Conservation (phyloP, 2,113 vertebrate genomes). For the Oplegnathus fasciatus region DNA sequence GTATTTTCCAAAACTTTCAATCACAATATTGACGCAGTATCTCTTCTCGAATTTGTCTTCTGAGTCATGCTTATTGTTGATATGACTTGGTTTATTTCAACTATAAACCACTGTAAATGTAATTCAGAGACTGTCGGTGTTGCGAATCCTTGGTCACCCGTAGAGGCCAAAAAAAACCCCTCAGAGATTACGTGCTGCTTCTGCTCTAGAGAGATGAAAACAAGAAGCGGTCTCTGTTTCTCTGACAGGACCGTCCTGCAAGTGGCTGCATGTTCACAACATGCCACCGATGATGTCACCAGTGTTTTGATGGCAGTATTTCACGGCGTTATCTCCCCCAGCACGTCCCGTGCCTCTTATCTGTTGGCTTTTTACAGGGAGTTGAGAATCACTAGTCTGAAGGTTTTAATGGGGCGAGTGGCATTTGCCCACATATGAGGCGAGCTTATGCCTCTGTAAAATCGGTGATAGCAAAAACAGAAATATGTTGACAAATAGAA, state of each 20-base stretch:
- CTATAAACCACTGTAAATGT: background rate
- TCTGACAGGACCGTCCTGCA: slow-evolving; percentile 21
- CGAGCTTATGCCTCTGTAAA: slow-evolving; percentile 10
- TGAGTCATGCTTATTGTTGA: background rate
- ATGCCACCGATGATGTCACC: slow-evolving; percentile 57
- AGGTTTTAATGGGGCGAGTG: slow-evolving; percentile 38
- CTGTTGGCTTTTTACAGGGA: slow-evolving; percentile 28
- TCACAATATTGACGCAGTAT: background rate
- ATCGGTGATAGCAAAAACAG: slow-evolving; percentile 20
- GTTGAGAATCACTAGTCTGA: slow-evolving; percentile 40
- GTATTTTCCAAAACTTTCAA: background rate
- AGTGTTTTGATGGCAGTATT: slow-evolving; percentile 56
- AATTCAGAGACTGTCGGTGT: background rate
- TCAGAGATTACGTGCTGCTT: background rate
- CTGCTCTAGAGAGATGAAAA: slow-evolving; percentile 26
- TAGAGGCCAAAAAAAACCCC: background rate
- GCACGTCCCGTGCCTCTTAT: slow-evolving; percentile 34
- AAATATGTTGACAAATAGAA: slow-evolving; percentile 35
- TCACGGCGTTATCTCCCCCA: slow-evolving; percentile 59
- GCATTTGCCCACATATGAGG: slow-evolving; percentile 49
- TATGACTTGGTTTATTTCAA: background rate
- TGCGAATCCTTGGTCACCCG: background rate
- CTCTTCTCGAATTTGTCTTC: background rate
- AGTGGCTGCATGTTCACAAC: slow-evolving; percentile 47
- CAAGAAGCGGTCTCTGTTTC: background rate